Conservation (phyloP, 2,797 vertebrate genomes). For the Catharus ustulatus region DNA sequence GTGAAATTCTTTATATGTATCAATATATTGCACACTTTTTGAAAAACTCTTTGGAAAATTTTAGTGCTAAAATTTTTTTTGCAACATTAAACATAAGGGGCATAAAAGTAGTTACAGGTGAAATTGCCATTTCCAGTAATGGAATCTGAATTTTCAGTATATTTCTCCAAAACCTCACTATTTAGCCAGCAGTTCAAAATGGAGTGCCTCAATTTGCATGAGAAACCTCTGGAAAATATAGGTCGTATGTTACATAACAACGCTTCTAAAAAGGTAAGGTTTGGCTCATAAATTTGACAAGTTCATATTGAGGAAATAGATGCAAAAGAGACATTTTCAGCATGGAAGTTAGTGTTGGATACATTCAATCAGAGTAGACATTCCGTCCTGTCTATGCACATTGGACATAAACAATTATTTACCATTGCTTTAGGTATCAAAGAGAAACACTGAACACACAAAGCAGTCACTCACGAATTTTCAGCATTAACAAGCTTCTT, state of each 20-base stretch:
- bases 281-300: background rate
- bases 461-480: background rate
- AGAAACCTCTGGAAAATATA: background rate
- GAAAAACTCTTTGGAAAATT: background rate
- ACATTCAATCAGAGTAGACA: background rate
- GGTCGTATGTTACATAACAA: background rate
- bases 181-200: background rate
- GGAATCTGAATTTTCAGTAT: background rate
- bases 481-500: background rate
- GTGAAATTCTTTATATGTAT: background rate
- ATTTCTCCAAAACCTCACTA: background rate
- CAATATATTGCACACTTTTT: background rate
- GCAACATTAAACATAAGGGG: background rate
- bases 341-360: constrained; percentile 6
- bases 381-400: background rate
- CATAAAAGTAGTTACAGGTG: background rate
- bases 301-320: background rate
- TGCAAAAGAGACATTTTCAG: constrained; percentile 48
- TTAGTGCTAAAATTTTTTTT: background rate
- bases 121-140: background rate
- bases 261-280: background rate
- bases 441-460: constrained; percentile 1
- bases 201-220: background rate
- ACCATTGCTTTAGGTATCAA: constrained; percentile 38
- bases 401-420: constrained; percentile 47